phyloP scores from a whole-genome alignment of 1,140 invertebrate genomes.

The Branchinecta lynchi region DNA sequence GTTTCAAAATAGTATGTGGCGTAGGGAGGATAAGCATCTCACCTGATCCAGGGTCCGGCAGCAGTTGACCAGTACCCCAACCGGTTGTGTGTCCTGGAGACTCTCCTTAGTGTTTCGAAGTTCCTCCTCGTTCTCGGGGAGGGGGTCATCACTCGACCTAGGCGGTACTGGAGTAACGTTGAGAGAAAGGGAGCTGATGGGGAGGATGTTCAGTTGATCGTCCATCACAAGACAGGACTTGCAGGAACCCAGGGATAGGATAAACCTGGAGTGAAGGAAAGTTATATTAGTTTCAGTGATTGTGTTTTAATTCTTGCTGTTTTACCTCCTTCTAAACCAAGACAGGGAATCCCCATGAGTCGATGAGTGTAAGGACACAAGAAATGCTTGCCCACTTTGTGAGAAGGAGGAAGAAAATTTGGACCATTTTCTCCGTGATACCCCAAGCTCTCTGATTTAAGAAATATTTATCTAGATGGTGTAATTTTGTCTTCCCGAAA shows the following conservation, averaged over 20 bases:
- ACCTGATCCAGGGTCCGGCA: slow-evolving; percentile 89
- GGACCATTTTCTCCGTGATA: too few species aligned
- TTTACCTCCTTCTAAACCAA: not conserved
- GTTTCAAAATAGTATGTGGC: too few species aligned
- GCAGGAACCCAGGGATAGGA: slow-evolving; percentile 78
- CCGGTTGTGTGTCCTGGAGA: slow-evolving; percentile 71
- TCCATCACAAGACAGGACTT: slow-evolving; percentile 79
- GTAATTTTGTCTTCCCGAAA: too few species aligned
- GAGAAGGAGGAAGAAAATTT: too few species aligned
- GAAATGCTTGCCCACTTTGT: too few species aligned
- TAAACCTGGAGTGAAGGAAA: slow-evolving; percentile 43
- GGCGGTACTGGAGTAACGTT: slow-evolving; percentile 51
- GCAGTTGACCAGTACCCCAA: slow-evolving; percentile 70
- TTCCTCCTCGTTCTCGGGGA: slow-evolving; percentile 34
- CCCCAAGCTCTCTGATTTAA: too few species aligned
- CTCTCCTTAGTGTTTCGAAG: slow-evolving; percentile 54
- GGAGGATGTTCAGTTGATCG: slow-evolving; percentile 79
- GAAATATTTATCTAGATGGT: too few species aligned
- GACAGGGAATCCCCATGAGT: not conserved
- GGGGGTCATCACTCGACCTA: slow-evolving; percentile 33
- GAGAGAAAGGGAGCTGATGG: slow-evolving; percentile 73
- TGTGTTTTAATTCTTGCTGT: not conserved
- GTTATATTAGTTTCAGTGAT: slow-evolving; percentile 2
- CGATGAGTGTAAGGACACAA: slow-evolving; percentile 4
- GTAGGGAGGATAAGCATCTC: slow-evolving; percentile 10